Evolutionary conservation across 2,797 vertebrate species (phyloP).

Genomic region (Tragopan temminckii): DNA sequence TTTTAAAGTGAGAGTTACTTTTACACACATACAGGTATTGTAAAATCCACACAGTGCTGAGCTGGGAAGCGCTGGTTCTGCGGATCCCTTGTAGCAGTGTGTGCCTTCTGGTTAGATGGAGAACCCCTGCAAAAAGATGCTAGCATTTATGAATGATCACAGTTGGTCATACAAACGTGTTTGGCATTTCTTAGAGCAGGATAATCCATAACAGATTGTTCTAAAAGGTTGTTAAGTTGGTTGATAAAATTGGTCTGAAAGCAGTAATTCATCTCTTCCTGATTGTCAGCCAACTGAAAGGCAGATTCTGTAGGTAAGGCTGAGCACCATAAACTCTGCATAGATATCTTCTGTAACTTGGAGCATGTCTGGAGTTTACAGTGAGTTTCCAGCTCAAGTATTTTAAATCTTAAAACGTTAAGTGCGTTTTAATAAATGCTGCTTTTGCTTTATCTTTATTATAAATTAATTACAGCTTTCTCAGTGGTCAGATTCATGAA

Average conservation of each 20-base stretch:
- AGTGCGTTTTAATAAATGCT: conserved; percentile 19
- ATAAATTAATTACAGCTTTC: conserved; percentile 17
- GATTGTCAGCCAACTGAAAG: not conserved
- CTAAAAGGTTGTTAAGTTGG: not conserved
- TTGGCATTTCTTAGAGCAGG: not conserved
- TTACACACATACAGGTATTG: fast-evolving
- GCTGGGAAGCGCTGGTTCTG: not conserved
- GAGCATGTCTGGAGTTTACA: not conserved
- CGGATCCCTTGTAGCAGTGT: not conserved
- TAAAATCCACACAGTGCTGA: not conserved
- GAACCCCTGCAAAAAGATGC: not conserved
- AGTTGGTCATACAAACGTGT: not conserved
- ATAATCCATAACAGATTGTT: not conserved
- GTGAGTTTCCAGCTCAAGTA: not conserved
- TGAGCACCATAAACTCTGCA: not conserved
- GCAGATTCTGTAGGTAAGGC: not conserved
- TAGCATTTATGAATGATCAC: not conserved
- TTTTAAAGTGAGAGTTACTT: not conserved
- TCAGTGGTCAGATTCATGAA: conserved; percentile 4
- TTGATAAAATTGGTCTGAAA: not conserved
- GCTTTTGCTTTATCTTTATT: not conserved
- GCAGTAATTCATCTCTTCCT: not conserved
- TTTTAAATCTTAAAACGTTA: not conserved
- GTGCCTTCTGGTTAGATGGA: not conserved
- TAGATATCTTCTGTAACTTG: not conserved